Evolutionary conservation across 2,888 invertebrate species (phyloP), one percentile per base, ranked within the genome.

Genomic region (Sycophila texana): DNA sequence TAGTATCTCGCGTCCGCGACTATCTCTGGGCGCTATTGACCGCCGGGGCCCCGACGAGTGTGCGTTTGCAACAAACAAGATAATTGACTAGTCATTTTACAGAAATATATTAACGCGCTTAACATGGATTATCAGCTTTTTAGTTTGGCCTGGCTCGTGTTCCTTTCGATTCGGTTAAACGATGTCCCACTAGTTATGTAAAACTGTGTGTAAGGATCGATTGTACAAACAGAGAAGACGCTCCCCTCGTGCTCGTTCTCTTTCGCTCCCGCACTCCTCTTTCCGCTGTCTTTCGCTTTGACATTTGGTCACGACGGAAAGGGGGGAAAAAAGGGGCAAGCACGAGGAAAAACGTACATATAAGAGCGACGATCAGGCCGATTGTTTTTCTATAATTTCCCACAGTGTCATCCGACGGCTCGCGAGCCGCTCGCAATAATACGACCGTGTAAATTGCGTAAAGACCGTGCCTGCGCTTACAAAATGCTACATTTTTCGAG

Each of bases 121-220:
- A n/a, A 65, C 39, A 10, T 39, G 39, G 39, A 39, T 39, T 39
- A 39, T 39, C 39, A 10, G 39, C 39, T 39, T 39, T 39, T 39
- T 39, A 39, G 30, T 57, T 67, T 61, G 61, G 39, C 67, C 16
- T 58, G 71, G n/a, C 57, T 60, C 30, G 39, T 39, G 58, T 61
- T 73, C 74, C 55, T 22, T 72, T 67, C 67, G 67, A 57, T 71
- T 79, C 79, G 18, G 30, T 71, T 58, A 65, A 79, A 70, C 79
- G 63, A 74, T 74, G 79, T 76, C 76, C 75, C 76, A 80, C 80
- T 80, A 81, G 82, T 82, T 83, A 83, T 81, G 82, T 83, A 84
- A 85, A 86, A 84, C 84, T 84, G 82, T 82, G 84, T 84, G 83
- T 83, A 83, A 80, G 80, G 86, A 86, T 87, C 87, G 87, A 87